Percentiles rank a stretch among this genome's conserved stretches.
phyloP scores from a whole-genome alignment of 2,113 vertebrate species.

The Hiodon alosoides region DNA sequence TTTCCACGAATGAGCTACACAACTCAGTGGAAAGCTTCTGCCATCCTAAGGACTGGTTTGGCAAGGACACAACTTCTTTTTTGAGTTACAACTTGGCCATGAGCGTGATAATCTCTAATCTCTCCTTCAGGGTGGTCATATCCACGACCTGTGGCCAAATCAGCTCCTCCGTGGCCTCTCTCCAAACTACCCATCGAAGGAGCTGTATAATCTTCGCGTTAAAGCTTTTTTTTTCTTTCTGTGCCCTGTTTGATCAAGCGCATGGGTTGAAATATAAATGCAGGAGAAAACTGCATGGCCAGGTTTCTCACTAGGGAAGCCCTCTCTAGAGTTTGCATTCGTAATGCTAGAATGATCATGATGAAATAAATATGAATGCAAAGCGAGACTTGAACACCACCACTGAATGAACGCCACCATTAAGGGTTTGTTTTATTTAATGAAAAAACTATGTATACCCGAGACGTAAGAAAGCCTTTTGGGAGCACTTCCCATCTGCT shows the following conservation, averaged over 20 bases:
- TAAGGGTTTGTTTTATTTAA: too few relatives aligned
- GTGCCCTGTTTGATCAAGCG: background rate
- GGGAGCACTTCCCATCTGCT: too few relatives aligned
- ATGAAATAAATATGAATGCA: too few relatives aligned
- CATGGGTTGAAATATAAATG: background rate
- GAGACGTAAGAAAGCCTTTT: too few relatives aligned
- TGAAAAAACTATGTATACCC: too few relatives aligned
- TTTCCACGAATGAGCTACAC: constrained; percentile 20
- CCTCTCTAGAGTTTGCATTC: too few relatives aligned
- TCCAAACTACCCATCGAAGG: background rate
- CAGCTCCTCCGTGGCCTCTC: constrained; percentile 18
- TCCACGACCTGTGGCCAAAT: background rate
- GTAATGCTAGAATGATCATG: too few relatives aligned
- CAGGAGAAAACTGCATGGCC: background rate
- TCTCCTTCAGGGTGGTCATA: constrained; percentile 36
- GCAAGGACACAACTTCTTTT: constrained; percentile 19
- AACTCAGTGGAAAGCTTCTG: constrained; percentile 35
- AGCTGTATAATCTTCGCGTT: background rate
- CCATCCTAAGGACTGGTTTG: constrained; percentile 25
- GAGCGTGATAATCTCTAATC: constrained; percentile 31
- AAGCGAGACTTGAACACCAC: too few relatives aligned
- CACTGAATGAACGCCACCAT: too few relatives aligned
- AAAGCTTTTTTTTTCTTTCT: too few relatives aligned
- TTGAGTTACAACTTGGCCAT: constrained; percentile 33
- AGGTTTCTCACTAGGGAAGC: too few relatives aligned